Percentiles rank a stretch among this genome's conserved stretches.
phyloP scores from a whole-genome alignment of 2,797 vertebrate genomes.

The Malurus splendens region DNA sequence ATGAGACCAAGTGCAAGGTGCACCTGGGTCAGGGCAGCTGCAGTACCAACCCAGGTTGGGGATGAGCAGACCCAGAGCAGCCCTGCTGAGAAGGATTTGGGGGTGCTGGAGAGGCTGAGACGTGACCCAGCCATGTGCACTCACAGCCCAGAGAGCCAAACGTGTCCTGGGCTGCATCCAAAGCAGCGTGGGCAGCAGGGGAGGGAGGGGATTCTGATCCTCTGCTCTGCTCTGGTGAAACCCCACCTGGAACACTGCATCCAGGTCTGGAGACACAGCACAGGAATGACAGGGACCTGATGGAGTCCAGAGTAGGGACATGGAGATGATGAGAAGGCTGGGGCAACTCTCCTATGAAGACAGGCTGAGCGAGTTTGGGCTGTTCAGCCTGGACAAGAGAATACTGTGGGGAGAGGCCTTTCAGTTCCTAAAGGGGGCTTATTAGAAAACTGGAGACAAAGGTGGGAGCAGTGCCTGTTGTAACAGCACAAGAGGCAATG shows the following conservation, averaged over 20 bases:
- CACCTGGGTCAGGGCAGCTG: rapidly evolving
- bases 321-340: not conserved
- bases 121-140: rapidly evolving
- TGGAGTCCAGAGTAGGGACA: not conserved
- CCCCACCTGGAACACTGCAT: not conserved
- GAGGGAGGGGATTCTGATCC: not conserved
- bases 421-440: not conserved
- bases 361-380: not conserved
- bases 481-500: not conserved
- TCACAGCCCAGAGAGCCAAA: not conserved
- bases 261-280: not conserved
- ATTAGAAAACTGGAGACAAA: not conserved
- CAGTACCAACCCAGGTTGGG: rapidly evolving
- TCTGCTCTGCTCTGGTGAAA: not conserved
- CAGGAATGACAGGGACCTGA: not conserved
- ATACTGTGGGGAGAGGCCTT: not conserved
- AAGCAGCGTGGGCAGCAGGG: rapidly evolving
- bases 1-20: not conserved
- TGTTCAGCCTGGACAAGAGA: not conserved
- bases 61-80: not conserved
- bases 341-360: not conserved
- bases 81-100: rapidly evolving
- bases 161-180: not conserved
- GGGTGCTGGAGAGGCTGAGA: not conserved
- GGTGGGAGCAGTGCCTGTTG: not conserved